Evolutionary conservation across 1,140 invertebrate genomes (phyloP).

Genomic region (Cherax quadricarinatus): DNA sequence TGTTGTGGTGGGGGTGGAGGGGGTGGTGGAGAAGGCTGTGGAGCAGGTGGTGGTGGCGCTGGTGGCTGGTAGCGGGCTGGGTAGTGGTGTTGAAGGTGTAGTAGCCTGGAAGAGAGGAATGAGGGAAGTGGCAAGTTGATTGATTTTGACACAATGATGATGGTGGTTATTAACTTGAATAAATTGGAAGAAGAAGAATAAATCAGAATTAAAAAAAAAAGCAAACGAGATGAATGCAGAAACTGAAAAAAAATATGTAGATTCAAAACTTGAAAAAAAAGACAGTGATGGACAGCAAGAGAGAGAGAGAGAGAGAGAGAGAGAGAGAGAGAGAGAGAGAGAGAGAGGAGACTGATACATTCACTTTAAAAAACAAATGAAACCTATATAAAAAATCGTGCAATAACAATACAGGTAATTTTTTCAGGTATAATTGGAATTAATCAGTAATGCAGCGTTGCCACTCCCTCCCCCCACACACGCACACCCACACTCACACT

Average conservation of each 20-base stretch:
- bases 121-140: neutral
- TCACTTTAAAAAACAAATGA: neutral
- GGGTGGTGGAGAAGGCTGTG: neutral
- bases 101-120: neutral
- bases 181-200: neutral
- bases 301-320: slow-evolving; percentile 1
- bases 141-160: too few species aligned
- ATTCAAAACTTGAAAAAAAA: too few species aligned
- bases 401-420: too few species aligned
- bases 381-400: too few species aligned
- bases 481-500: too few species aligned
- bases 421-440: too few species aligned
- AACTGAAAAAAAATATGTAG: too few species aligned
- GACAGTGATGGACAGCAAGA: too few species aligned
- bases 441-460: too few species aligned
- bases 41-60: neutral
- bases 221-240: too few species aligned
- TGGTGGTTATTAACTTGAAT: too few species aligned
- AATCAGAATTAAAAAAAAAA: neutral
- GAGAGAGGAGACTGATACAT: neutral
- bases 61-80: neutral
- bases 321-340: slow-evolving; percentile 19
- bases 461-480: too few species aligned
- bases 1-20: slow-evolving; percentile 19
- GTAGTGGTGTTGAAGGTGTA: neutral